phyloP scores from a whole-genome alignment of 2,113 vertebrate species.

The Prionailurus viverrinus region DNA sequence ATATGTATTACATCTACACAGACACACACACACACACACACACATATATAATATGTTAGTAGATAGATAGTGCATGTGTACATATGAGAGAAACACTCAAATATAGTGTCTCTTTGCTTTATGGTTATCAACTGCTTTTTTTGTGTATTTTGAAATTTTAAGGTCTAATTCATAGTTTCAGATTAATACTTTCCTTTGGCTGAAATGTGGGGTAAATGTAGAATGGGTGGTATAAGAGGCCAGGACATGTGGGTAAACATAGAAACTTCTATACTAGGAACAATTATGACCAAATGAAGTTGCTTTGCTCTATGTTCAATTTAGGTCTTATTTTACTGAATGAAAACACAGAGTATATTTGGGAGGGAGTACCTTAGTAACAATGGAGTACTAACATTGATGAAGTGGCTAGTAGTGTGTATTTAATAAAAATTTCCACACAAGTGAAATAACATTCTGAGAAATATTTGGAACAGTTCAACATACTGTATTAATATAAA shows the following conservation, averaged over 20 bases:
- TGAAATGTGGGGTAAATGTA: constrained; percentile 63
- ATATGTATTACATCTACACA: too few relatives aligned
- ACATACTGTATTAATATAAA: not conserved
- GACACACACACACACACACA: too few relatives aligned
- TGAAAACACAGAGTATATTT: not conserved
- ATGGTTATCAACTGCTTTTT: constrained; percentile 69
- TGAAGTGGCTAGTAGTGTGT: not conserved
- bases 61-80: not conserved
- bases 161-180: constrained; percentile 74
- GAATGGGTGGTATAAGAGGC: constrained; percentile 45
- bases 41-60: too few relatives aligned
- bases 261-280: constrained; percentile 26
- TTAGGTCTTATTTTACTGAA: constrained; percentile 54
- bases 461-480: not conserved
- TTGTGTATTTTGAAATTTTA: constrained; percentile 75
- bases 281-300: constrained; percentile 62
- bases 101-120: constrained; percentile 28
- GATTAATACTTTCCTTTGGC: constrained; percentile 73
- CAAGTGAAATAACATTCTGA: constrained; percentile 33
- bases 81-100: not conserved
- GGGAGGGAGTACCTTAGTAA: not conserved
- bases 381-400: not conserved
- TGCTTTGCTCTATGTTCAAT: constrained; percentile 33
- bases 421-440: not conserved
- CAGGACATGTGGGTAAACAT: constrained; percentile 40